Evolutionary conservation across 2,888 invertebrate species (phyloP), one percentile per base, ranked within the genome.

Genomic region (Dicyrtomina minuta): DNA sequence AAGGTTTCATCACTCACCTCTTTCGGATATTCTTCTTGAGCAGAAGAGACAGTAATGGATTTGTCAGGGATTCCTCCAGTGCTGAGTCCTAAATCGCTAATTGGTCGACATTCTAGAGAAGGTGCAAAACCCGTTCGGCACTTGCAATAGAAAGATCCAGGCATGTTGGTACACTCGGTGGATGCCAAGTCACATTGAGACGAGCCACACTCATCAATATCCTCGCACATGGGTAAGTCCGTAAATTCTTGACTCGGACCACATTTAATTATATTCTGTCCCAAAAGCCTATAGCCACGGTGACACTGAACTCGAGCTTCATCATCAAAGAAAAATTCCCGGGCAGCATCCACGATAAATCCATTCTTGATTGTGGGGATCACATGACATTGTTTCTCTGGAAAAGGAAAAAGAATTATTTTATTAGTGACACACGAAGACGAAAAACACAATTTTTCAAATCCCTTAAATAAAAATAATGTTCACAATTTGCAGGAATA

Each of bases 271-370:
- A 94, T 88, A 77, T 90, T 92, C 60, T 90, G 89, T 39, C 92
- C 92, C 13, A 82, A 81, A 4, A 95, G 84, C 83, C 91, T 92
- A 81, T 90, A 95, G 12, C 94, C 95, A 83, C 91, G 90, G 80
- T 89, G 91, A 81, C 95, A 95, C 80, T 95, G 94, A 12, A 93
- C 92, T 73, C 93, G 85, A 15, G 93, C 93, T 83, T 95, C 94
- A 80, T 96, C 95, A 1, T 92, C 92, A 78, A 86, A 95, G 81
- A 87, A 89, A 80, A 93, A 95, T 58, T 88, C 84, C 74, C 89
- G 86, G 0, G 88, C 86, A 20, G 87, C 84, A 79, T 95, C 93
- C 24, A 92, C 90, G 53, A 95, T 87, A 79, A 91, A 93, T 20
- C 95, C 95, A 80, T 94, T 94, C 79, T 89, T 88, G 72, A 95